Evolutionary conservation across 1,140 invertebrate genomes (phyloP).

Genomic region (Orussus abietinus): DNA sequence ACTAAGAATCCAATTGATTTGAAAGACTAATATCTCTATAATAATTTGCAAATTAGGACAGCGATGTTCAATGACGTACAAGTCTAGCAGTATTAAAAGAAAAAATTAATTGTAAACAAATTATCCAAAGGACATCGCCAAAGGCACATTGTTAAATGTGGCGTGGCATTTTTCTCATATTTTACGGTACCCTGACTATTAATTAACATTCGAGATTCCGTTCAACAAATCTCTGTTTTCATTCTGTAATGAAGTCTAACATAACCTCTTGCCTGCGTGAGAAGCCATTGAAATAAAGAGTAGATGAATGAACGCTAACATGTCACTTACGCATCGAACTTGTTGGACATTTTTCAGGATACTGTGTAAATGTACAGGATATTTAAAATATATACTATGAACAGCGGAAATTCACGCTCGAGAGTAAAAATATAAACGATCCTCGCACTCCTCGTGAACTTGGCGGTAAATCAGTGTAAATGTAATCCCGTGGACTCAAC

Average conservation of each 20-base stretch:
- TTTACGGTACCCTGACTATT: no score
- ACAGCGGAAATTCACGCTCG: conserved; percentile 30
- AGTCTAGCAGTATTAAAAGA: no score
- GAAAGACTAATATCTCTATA: no score
- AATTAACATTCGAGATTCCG: not conserved
- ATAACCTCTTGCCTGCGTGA: conserved; percentile 19
- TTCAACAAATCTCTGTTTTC: no score
- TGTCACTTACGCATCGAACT: conserved; percentile 62
- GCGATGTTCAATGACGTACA: no score
- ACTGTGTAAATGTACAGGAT: conserved; percentile 31
- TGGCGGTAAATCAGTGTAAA: no score
- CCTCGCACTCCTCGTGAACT: conserved; percentile 16
- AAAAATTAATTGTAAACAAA: conserved; percentile 15
- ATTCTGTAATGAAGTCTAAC: conserved; percentile 16
- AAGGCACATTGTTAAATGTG: not conserved
- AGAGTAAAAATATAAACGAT: conserved; percentile 37
- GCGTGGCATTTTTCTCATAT: no score
- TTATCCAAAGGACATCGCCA: conserved; percentile 1
- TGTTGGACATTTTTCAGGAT: conserved; percentile 57
- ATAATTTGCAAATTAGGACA: no score
- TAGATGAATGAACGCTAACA: conserved; percentile 7
- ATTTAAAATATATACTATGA: conserved; percentile 36
- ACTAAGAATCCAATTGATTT: no score
- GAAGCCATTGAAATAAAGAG: no score
- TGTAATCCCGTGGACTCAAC: no score